Conservation (phyloP, 23 tunicate genomes). For the Styela clava region DNA sequence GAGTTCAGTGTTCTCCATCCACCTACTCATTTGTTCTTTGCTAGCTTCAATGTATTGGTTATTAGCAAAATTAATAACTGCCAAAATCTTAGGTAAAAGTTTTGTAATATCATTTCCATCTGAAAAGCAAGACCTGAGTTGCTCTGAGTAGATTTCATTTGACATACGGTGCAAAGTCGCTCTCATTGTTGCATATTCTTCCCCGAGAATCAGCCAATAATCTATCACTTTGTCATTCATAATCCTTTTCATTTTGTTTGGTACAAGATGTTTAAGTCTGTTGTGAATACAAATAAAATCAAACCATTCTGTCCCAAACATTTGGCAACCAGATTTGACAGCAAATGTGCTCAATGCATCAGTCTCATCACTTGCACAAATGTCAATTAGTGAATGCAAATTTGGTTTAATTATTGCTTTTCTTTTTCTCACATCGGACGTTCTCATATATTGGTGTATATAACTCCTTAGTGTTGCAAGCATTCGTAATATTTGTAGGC, state of each 20-base stretch:
- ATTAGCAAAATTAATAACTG: not conserved
- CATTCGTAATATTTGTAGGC: not conserved
- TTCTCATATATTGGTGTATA: not conserved
- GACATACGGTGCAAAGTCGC: not conserved
- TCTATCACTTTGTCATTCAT: not conserved
- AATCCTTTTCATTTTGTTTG: not conserved
- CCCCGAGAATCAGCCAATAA: slow-evolving; percentile 16
- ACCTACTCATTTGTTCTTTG: not conserved
- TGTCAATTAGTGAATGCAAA: not conserved
- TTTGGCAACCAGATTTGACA: slow-evolving; percentile 10
- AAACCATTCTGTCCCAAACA: slow-evolving; percentile 21
- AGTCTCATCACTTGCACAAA: not conserved
- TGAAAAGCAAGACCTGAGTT: not conserved
- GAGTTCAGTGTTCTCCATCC: not conserved
- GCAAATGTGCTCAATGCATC: not conserved
- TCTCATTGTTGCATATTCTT: not conserved
- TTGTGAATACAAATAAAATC: not conserved
- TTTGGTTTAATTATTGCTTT: not conserved
- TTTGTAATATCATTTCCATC: not conserved
- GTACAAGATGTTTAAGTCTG: not conserved
- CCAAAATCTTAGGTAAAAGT: not conserved
- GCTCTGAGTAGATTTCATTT: not conserved
- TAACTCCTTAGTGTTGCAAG: not conserved
- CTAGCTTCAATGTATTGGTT: too few species aligned
- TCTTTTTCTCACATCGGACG: not conserved